Evolutionary conservation across 2,797 vertebrate species (phyloP), one percentile per base, ranked within the genome.

Genomic region (Novumbra hubbsi): DNA sequence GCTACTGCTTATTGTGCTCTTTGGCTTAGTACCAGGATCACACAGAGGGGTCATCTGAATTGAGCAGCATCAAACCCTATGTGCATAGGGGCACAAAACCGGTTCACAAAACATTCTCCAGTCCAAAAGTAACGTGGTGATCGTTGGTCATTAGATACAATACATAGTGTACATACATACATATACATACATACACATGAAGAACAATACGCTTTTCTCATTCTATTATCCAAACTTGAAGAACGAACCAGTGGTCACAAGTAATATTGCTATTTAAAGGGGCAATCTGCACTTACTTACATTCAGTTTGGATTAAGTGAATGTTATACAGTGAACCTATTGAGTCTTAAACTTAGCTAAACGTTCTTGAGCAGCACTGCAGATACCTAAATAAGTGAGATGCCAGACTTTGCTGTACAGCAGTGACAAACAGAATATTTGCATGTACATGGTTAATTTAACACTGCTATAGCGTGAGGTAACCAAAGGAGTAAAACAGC

Each of bases 11-110:
- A 81, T 75, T 68, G 78, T 75, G 68, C 76, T 81, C 74, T 74
- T 79, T 71, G 30, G 74, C 77, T 85, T 76, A 85, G 80, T 80
- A 86, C 86, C 84, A 69, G 77, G 75, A 82, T 83, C 79, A 88
- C 81, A 88, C 75, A 76, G 69, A 88, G 69, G 5, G 65, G 41
- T 16, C 9, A 57, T 32, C 50, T 32, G 4, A 73, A 30, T 38
- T 17, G 9, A 28, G 60, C 27, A 48, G 60, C 16, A 64, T 82
- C 68, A 81, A 0, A 68, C 77, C 85, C 19, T 76, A 71, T 3
- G 34, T 38, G 78, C 50, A 68, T 49, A 80, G 32, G 38, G 66
- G 21, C 5, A 63, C n/a, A 27, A 45, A 48, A 19, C 50, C 15
- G 72, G 63, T 74, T 84, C 78, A 83, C 30, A 82, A 75, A 83